Evolutionary conservation across 2,113 vertebrate genomes (phyloP), one percentile per base, ranked within the genome.

Genomic region (western clawed frog (Xenopus tropicalis)): DNA sequence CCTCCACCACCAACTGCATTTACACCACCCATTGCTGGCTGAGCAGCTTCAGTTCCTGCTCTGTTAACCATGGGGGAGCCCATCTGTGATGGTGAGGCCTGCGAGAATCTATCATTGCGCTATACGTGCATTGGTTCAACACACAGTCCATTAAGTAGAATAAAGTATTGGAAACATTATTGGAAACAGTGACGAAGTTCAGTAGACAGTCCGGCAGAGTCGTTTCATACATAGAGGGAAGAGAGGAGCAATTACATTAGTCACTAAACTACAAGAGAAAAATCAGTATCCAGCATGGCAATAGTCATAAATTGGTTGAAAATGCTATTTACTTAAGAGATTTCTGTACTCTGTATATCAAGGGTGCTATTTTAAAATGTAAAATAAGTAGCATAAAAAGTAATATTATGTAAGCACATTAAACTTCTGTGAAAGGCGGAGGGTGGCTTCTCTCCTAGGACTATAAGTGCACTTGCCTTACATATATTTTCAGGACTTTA

Each of bases 51-150:
- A 72, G 92, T 92, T 78, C 94, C 94, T 74, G 93, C 82, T 79
- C 93, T 94, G 83, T 86, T 93, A 78, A 91, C 91, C 85, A 93
- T 85, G 66, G 93, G 81, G 69, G 90, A 91, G 72, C 91, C 91
- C 90, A 95, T 93, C 79, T 91, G 92, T 78, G 90, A 88, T 78
- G 92, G 91, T 24, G 89, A 91, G 84, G 91, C 92, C 87, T 94
- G 95, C 1, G 90, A 86, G 85, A 92, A 98, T 86, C 94, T 88
- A 83, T 98, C 95, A 82, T 90, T 95, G 83, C 93, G 92, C 96
- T 99, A 94, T n/a, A 79, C 79, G 61, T 29, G 66, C 43, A 82
- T 65, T 81, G 12, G 72, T 78, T 74, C 79, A 79, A 78, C 61
- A 82, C 73, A 70, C 82, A 88, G 90, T 94, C 90, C 92, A 87